A percentile compares a stretch with the other conserved stretches of the same genome.
Evolutionary conservation across 2,113 vertebrate species (phyloP).

Genomic region (Aspiorhynchus laticeps): DNA sequence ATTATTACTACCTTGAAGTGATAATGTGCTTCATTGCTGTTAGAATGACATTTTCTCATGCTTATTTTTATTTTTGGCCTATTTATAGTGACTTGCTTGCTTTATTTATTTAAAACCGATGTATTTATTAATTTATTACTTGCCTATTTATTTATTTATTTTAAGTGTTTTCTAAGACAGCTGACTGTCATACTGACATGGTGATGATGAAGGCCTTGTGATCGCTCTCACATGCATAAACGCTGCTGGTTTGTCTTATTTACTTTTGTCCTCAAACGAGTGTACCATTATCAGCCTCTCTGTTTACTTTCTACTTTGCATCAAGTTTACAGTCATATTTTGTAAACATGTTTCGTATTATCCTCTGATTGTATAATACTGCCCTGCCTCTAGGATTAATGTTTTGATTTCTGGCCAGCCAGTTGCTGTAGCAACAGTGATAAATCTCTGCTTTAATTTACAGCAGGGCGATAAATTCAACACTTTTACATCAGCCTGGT

Average conservation of each 20-base stretch:
- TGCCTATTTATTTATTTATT: background rate
- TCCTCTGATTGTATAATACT: background rate
- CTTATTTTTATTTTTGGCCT: background rate
- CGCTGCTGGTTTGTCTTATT: background rate
- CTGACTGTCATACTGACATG: background rate
- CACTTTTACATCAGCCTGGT: slow-evolving; percentile 61
- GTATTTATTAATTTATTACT: too few relatives aligned
- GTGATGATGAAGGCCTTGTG: background rate
- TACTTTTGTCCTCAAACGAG: background rate
- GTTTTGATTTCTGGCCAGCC: background rate
- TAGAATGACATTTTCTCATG: background rate
- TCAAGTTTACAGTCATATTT: background rate
- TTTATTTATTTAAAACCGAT: too few relatives aligned
- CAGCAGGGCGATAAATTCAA: slow-evolving; percentile 62
- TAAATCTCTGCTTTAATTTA: slow-evolving; percentile 55
- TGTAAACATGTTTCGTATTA: background rate
- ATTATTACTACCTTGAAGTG: background rate
- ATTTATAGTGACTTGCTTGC: too few relatives aligned
- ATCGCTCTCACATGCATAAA: background rate
- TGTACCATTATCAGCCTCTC: too few relatives aligned
- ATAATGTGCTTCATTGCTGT: background rate
- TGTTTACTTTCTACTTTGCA: background rate
- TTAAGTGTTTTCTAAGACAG: background rate
- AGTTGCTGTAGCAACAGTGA: background rate
- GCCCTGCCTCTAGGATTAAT: background rate